Evolutionary conservation across 2,113 vertebrate genomes (phyloP).

Genomic region (Brachypodius melanocephalos): DNA sequence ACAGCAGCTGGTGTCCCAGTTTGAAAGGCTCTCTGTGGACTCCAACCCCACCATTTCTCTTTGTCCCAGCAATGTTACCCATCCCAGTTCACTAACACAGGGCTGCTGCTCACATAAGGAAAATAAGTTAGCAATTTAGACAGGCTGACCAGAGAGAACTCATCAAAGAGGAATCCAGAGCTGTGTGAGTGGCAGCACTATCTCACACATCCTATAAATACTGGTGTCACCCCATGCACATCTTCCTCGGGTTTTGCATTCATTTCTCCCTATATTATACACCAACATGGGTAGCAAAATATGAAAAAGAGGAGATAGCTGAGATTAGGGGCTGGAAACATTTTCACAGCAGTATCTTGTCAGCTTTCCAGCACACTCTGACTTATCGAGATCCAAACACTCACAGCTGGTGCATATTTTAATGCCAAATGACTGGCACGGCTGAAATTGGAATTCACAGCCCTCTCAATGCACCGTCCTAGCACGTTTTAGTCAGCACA

Average conservation of each 20-base stretch:
- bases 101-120: neutral
- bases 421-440: constrained; percentile 69
- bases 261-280: constrained; percentile 41
- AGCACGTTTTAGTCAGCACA: constrained; percentile 47
- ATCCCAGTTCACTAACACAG: neutral
- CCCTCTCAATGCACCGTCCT: neutral
- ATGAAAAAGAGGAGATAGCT: constrained; percentile 55
- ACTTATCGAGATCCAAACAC: constrained; percentile 72
- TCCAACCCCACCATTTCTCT: neutral
- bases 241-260: constrained; percentile 29
- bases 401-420: constrained; percentile 73
- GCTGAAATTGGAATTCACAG: constrained; percentile 67
- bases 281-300: constrained; percentile 55
- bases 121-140: constrained; percentile 13
- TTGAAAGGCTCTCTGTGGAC: neutral
- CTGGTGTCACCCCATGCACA: neutral
- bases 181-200: neutral
- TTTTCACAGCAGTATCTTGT: constrained; percentile 69
- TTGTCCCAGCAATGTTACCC: neutral
- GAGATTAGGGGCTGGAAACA: constrained; percentile 58
- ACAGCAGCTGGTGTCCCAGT: neutral
- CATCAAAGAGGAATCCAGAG: neutral
- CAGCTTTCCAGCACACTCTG: constrained; percentile 63
- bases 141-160: neutral
- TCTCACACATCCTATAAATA: constrained; percentile 13